phyloP scores from a whole-genome alignment of 2,113 vertebrate genomes.

The Pterocles burchelli region DNA sequence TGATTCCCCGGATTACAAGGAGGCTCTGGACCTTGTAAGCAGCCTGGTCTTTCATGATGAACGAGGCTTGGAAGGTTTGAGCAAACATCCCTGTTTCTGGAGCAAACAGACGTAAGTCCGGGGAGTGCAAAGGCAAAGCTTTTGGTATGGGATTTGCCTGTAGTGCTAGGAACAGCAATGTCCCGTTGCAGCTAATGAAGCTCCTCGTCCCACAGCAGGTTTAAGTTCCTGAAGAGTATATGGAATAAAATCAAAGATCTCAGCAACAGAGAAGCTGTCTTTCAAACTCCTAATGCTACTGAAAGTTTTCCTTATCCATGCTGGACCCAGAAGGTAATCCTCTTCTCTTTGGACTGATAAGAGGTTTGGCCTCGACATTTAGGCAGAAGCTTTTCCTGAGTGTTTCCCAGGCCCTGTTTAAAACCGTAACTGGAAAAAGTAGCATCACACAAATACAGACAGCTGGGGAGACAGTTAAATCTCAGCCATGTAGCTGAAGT shows the following conservation, averaged over 20 bases:
- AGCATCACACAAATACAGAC: neutral
- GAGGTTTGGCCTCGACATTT: neutral
- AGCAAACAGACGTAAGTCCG: conserved; percentile 59
- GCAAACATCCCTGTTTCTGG: conserved; percentile 77
- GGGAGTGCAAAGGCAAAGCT: neutral
- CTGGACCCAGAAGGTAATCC: conserved; percentile 57
- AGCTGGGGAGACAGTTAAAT: neutral
- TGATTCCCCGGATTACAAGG: neutral
- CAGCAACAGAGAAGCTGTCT: fast-evolving
- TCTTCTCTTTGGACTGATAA: neutral
- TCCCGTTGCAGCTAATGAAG: neutral
- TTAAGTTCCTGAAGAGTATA: conserved; percentile 53
- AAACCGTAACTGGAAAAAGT: neutral
- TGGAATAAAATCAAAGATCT: conserved; percentile 61
- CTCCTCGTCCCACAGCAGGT: conserved; percentile 57
- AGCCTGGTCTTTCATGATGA: neutral
- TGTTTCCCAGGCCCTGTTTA: neutral
- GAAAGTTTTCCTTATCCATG: neutral
- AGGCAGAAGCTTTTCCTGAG: neutral
- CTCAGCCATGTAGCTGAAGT: fast-evolving
- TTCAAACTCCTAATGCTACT: neutral
- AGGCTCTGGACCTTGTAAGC: conserved; percentile 49
- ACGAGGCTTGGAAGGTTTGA: conserved; percentile 15
- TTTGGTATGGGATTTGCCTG: neutral
- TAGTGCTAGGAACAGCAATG: neutral